Base-by-base conservation (phyloP, 2,888 invertebrate genomes). In the Cacoxenus indagator region DNA sequence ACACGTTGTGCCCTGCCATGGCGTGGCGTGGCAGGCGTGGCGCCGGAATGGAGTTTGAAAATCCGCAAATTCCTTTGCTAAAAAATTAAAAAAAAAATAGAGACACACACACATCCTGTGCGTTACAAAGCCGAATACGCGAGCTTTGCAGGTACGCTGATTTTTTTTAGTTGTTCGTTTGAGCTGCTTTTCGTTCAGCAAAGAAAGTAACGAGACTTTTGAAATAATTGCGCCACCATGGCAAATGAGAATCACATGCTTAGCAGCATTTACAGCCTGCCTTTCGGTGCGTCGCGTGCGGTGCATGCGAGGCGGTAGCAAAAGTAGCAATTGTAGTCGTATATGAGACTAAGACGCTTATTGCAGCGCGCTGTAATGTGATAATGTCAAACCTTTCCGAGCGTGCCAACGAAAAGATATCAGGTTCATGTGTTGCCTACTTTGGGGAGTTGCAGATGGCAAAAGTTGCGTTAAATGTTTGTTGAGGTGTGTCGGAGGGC, bases 311-410 rank as follows among this genome's bases (percentile, higher is more conserved):
- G 45, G n/a, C 11, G 51, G 51, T 22, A 9, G 51, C 51, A 51
- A 22, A 22, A 51, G 51, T 37, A 11, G 14, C 37, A 37, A 5
- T 4, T 19, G 22, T 19, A 51, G 22, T 22, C 37, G 24, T 51
- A 11, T 14, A 61, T 37, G 37, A 61, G 22, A 26, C 22, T 79
- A 81, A 78, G 71, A 73, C 71, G 73, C 73, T 71, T 77, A 81
- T 78, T 78, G 78, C 76, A 78, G 78, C 77, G 75, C 74, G 75
- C 57, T 73, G 73, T 61, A 51, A 51, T 51, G 51, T 17, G 51
- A 51, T 51, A 22, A 51, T 4, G 17, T 22, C 22, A 51, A 51
- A 22, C 51, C 22, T 22, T 51, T n/a, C n/a, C n/a, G n/a, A n/a
- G n/a, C n/a, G 6, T 19, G 51, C 24, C 22, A 6, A 22, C 9